Conservation (phyloP, 2,888 invertebrate genomes). For the Autographa pulchrina region DNA sequence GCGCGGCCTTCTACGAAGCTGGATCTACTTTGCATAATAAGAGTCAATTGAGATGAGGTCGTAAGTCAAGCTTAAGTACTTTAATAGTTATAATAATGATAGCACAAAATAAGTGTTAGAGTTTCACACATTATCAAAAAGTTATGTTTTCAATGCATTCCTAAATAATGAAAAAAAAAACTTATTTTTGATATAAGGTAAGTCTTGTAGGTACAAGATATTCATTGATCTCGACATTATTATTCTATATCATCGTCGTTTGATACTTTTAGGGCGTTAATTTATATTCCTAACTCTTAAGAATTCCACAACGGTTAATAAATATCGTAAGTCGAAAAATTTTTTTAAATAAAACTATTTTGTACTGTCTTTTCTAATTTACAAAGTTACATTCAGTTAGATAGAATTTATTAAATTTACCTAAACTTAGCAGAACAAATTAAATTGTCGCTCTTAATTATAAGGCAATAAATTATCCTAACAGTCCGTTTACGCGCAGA, state of each 20-base stretch:
- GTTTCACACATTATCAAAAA: neutral
- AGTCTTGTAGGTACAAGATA: no score
- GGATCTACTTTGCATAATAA: constrained; percentile 82
- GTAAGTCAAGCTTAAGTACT: constrained; percentile 62
- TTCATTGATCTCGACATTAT: no score
- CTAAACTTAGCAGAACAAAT: neutral
- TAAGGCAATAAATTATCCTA: neutral
- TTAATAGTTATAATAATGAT: constrained; percentile 32
- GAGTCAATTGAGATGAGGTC: constrained; percentile 61
- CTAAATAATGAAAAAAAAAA: no score
- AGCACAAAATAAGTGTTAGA: constrained; percentile 46
- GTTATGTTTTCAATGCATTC: no score
- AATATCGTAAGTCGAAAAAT: neutral
- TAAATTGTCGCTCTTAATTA: constrained; percentile 1
- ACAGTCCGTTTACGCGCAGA: neutral
- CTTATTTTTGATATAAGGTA: no score
- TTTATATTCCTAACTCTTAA: no score
- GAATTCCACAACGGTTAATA: no score
- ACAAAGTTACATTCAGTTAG: neutral
- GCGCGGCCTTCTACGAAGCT: constrained; percentile 72
- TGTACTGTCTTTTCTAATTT: neutral
- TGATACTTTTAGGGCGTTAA: no score
- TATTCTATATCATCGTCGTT: no score
- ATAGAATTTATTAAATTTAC: neutral
- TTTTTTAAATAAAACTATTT: neutral